Conservation (phyloP, 2,797 vertebrate species). For the Ctenopoma kingsleyae region DNA sequence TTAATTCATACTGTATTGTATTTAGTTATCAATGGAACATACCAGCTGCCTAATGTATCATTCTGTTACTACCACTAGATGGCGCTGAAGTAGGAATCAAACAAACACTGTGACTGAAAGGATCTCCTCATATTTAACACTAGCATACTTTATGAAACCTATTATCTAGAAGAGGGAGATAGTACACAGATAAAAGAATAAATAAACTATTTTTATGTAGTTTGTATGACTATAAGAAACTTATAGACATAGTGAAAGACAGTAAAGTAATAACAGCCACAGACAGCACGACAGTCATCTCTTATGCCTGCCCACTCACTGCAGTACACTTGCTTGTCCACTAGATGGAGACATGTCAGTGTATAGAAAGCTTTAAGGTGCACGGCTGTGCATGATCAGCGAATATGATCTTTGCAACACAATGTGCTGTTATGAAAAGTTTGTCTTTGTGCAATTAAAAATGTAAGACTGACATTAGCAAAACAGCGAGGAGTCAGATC, state of each 20-base stretch:
- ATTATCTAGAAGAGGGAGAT: too few relatives aligned
- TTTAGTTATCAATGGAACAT: too few relatives aligned
- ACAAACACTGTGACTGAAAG: not conserved
- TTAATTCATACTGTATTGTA: not conserved
- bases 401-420: conserved; percentile 12
- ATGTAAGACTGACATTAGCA: not conserved
- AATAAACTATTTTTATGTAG: too few relatives aligned
- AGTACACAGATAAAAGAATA: too few relatives aligned
- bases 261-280: too few relatives aligned
- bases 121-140: too few relatives aligned
- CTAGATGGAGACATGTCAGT: conserved; percentile 60
- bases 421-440: not conserved
- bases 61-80: not conserved
- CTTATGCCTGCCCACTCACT: not conserved
- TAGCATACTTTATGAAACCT: too few relatives aligned
- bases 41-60: not conserved
- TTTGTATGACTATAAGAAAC: too few relatives aligned
- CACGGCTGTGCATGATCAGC: not conserved
- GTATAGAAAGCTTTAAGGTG: accelerated
- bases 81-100: not conserved
- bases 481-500: not conserved
- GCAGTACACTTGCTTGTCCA: conserved; percentile 30
- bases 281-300: too few relatives aligned
- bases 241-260: too few relatives aligned
- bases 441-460: not conserved